A percentile compares a stretch with the other conserved stretches of the same genome.
These are phyloP conservation scores for Burhinus oedicnemus DNA, from an alignment of 2,113 vertebrate species.

Conservation along the genomic window DNA sequence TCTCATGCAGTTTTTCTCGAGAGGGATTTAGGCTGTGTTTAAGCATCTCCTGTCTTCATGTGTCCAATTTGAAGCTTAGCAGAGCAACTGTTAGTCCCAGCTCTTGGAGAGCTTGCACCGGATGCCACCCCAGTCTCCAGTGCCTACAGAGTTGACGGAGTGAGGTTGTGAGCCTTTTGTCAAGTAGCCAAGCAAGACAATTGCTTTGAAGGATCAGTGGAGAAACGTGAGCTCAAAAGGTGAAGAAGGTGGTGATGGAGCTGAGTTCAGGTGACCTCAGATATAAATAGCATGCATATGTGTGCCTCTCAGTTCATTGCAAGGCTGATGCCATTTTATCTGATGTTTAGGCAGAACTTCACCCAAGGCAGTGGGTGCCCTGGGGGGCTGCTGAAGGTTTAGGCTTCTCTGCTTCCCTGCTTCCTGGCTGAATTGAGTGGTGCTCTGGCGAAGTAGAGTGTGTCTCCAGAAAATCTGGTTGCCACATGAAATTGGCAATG, in stretches of 20 bases:
- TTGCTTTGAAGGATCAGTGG: background rate
- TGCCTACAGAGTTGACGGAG: background rate
- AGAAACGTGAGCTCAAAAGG: background rate
- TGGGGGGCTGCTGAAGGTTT: background rate
- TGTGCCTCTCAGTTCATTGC: background rate
- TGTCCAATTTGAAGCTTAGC: background rate
- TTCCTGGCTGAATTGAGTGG: background rate
- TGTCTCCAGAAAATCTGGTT: background rate
- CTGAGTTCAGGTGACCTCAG: background rate
- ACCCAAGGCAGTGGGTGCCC: background rate
- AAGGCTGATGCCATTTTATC: background rate
- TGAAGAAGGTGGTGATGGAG: background rate
- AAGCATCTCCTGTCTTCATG: background rate
- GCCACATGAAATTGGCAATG: background rate
- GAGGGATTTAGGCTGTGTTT: background rate
- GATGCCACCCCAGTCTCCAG: background rate
- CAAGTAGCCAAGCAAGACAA: background rate
- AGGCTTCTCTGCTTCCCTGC: background rate
- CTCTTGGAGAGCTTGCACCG: background rate
- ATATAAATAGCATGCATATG: background rate
- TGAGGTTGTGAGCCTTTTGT: background rate
- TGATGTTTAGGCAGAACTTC: background rate
- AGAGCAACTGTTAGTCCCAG: background rate
- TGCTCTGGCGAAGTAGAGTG: background rate
- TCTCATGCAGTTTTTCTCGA: background rate